phyloP scores from a whole-genome alignment of 2,888 invertebrate species.

The Hesperia comma region DNA sequence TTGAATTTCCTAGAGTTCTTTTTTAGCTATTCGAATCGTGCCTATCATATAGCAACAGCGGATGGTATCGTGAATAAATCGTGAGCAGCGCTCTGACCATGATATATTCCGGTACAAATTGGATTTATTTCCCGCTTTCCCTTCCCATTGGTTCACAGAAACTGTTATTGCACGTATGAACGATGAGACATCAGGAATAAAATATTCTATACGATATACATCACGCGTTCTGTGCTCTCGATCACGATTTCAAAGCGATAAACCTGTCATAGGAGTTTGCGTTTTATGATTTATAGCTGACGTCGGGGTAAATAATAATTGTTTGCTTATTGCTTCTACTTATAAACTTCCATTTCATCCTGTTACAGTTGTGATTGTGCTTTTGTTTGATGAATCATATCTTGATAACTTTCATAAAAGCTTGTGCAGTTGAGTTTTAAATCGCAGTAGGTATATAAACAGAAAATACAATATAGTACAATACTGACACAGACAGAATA shows the following conservation, averaged over 20 bases:
- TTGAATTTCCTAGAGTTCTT: background rate
- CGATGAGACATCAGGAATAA: slow-evolving; percentile 77
- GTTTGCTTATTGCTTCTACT: slow-evolving; percentile 29
- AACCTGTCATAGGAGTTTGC: slow-evolving; percentile 53
- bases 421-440: no score
- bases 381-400: no score
- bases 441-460: no score
- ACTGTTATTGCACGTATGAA: slow-evolving; percentile 78
- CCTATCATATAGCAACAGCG: slow-evolving; percentile 24
- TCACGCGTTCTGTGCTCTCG: slow-evolving; percentile 62
- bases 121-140: slow-evolving; percentile 77
- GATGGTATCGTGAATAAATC: slow-evolving; percentile 71
- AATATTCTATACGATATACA: slow-evolving; percentile 67
- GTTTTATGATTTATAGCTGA: slow-evolving; percentile 48
- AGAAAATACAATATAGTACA: no score
- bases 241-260: slow-evolving; percentile 60
- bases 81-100: slow-evolving; percentile 70
- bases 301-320: slow-evolving; percentile 31
- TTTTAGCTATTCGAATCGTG: slow-evolving; percentile 29
- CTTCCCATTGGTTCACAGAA: slow-evolving; percentile 71
- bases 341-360: slow-evolving; percentile 9
- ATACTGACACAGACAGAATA: no score
- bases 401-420: no score
- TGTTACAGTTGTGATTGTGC: background rate
- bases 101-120: slow-evolving; percentile 80